Evolutionary conservation across 1,140 invertebrate genomes (phyloP).

Genomic region (Lutraria rhynchaena): DNA sequence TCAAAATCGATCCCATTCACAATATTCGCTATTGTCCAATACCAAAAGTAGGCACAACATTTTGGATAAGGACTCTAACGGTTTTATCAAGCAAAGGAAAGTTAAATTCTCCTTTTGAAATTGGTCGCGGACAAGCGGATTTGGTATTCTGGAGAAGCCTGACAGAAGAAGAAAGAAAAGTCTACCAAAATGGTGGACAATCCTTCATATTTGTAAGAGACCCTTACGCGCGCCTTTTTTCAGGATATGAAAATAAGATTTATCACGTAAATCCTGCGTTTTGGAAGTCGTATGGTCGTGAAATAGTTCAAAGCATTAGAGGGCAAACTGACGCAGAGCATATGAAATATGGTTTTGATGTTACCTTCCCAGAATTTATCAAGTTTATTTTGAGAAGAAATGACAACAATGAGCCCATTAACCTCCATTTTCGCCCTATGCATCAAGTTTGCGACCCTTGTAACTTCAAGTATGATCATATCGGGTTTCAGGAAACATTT

Average conservation of each 20-base stretch:
- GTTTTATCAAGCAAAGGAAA: neutral
- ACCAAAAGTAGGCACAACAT: constrained; percentile 51
- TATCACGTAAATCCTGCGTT: constrained; percentile 55
- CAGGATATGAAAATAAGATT: constrained; percentile 66
- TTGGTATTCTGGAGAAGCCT: neutral
- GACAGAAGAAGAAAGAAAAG: neutral
- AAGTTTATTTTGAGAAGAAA: constrained; percentile 60
- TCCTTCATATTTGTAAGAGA: constrained; percentile 62
- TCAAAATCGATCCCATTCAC: too few species aligned
- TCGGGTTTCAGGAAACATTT: constrained; percentile 67
- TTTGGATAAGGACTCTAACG: constrained; percentile 36
- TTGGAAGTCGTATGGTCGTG: constrained; percentile 56
- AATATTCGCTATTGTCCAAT: constrained; percentile 26
- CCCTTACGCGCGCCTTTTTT: constrained; percentile 62
- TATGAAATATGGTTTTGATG: constrained; percentile 60
- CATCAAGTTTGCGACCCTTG: constrained; percentile 63
- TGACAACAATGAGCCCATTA: neutral
- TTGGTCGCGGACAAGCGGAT: neutral
- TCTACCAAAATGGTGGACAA: neutral
- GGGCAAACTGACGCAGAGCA: constrained; percentile 22
- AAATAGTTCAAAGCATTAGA: constrained; percentile 36
- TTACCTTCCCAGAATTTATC: constrained; percentile 67
- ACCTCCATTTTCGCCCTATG: constrained; percentile 65
- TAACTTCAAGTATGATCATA: constrained; percentile 64
- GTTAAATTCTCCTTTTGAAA: constrained; percentile 2